Base-by-base conservation (phyloP, 2,113 vertebrate species). In the Nothocercus nigrocapillus region DNA sequence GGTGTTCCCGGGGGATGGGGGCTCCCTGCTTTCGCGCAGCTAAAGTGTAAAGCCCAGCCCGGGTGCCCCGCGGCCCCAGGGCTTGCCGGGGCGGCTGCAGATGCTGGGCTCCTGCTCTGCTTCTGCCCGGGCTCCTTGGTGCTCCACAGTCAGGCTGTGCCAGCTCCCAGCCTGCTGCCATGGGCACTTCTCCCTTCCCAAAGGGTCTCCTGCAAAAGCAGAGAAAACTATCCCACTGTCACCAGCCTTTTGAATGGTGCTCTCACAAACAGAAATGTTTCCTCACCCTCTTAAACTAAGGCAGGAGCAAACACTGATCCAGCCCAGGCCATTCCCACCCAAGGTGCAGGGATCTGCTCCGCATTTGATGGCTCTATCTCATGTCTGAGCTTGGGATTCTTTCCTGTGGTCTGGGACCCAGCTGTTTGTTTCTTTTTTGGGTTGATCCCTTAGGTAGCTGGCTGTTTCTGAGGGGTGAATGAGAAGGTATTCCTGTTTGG, bases 1-100 rank as follows among this genome's bases (percentile, higher is more conserved):
- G 68, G 42, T 1, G 68, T 13, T 25, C 15, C n/a, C 1, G 61
- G 49, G 6, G 58, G 2, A 21, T 2, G 5, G 36, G 2, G 5
- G 2, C 53, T 56, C 32, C 13, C 18, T 1, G 72, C 28, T 2
- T 24, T 13, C 13, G 10, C 51, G 3, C 20, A 22, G 47, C 47
- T 10, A 9, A 5, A 49, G 20, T 49, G 47, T 49, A 49, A 49
- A 49, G 49, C 13, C 54, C 54, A 58, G 54, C 28, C 54, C 30
- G 3, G 16, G 16, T 10, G 54, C 15, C 7, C 28, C 14, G 27
- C 17, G 54, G 54, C 28, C 8, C 54, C 17, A 7, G 13, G 16
- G 28, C 54, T 28, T 9, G 54, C 53, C 13, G 30, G 20, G 47
- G 47, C 49, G 22, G 49, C 49, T 49, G 49, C 49, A 49, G 21